phyloP scores from a whole-genome alignment of 2,888 invertebrate species.

The Schizaphis graminum region DNA sequence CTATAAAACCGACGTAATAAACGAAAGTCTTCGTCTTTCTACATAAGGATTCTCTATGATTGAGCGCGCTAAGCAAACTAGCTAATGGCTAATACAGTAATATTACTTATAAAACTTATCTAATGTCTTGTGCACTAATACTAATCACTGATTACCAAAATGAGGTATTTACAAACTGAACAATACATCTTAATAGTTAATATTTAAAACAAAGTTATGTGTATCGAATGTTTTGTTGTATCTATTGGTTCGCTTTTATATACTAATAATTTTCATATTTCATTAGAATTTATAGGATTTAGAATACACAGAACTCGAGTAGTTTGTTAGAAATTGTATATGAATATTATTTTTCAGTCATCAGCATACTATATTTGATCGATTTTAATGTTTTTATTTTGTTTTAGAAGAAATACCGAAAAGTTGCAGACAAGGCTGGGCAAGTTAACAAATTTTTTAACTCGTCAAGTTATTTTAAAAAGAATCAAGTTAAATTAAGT shows the following conservation, averaged over 20 bases:
- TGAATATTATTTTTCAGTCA: background rate
- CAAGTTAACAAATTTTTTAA: no score
- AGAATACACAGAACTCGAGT: background rate
- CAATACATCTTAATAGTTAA: background rate
- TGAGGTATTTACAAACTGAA: background rate
- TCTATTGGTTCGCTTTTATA: background rate
- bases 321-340: background rate
- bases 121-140: background rate
- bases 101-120: background rate
- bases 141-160: background rate
- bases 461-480: no score
- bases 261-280: background rate
- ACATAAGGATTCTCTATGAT: background rate
- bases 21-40: conserved; percentile 47
- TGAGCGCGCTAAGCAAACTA: background rate
- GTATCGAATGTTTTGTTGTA: background rate
- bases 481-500: no score
- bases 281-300: background rate
- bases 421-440: background rate
- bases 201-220: background rate
- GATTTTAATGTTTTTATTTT: no score
- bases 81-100: background rate
- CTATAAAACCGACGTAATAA: conserved; percentile 33
- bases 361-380: background rate
- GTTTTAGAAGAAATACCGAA: background rate